Percentiles rank a stretch among this genome's conserved stretches.
Conservation (phyloP, 2,888 invertebrate species). For the Leuctra nigra region DNA sequence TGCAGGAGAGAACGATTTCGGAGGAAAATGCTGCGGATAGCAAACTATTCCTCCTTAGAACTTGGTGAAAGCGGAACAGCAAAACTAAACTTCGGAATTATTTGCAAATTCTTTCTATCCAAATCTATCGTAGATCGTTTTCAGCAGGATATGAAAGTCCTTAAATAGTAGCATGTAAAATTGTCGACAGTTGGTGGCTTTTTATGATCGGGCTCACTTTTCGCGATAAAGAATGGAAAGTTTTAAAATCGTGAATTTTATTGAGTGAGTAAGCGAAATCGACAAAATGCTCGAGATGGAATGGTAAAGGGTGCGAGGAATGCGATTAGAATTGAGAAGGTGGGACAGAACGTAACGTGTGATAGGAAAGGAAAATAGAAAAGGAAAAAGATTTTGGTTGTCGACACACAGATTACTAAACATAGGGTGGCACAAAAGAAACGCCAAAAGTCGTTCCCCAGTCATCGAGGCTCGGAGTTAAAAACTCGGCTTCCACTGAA, state of each 20-base stretch:
- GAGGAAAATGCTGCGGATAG: too few relatives aligned
- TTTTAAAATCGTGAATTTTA: conserved; percentile 4
- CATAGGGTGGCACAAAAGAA: conserved; percentile 10
- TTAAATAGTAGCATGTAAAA: too few relatives aligned
- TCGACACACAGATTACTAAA: conserved; percentile 17
- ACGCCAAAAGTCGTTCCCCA: too few relatives aligned
- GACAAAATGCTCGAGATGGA: conserved; percentile 11
- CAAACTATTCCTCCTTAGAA: too few relatives aligned
- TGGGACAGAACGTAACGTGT: conserved; percentile 7
- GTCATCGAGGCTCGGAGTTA: too few relatives aligned
- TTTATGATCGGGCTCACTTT: background rate
- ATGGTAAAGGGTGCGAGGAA: conserved; percentile 10
- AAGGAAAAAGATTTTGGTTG: conserved; percentile 5
- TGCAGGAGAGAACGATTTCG: too few relatives aligned
- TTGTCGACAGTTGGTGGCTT: background rate
- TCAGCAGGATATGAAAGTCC: too few relatives aligned
- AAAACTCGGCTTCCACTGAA: conserved; percentile 14
- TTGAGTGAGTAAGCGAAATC: conserved; percentile 16
- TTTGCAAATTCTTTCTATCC: too few relatives aligned
- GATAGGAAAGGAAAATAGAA: conserved; percentile 17
- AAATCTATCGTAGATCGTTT: too few relatives aligned
- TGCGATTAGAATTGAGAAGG: conserved; percentile 16
- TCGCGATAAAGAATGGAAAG: background rate
- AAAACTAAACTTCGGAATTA: too few relatives aligned
- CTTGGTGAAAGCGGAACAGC: too few relatives aligned